A percentile compares a stretch with the other conserved stretches of the same genome.
These are phyloP conservation scores for Hybos culiciformis DNA, from an alignment of 2,888 invertebrate genomes.

Conservation along the genomic window DNA sequence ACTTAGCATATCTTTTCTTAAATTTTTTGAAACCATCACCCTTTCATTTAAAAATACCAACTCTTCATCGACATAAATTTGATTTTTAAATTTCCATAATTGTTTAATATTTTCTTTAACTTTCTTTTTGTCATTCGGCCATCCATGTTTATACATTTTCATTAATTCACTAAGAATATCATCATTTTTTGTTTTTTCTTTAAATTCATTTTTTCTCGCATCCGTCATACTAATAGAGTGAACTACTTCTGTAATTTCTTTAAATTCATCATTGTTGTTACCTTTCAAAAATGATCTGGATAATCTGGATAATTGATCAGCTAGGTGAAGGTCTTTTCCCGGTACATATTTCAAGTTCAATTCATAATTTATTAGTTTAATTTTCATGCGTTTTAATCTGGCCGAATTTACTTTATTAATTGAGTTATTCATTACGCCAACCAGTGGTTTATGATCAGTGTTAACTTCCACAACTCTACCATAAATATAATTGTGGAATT, in stretches of 20 bases:
- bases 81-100: not conserved
- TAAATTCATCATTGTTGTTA: not conserved
- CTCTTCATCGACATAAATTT: not conserved
- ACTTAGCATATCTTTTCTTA: conserved; percentile 12
- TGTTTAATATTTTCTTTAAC: not conserved
- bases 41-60: conserved; percentile 5
- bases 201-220: conserved; percentile 4
- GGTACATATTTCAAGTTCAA: conserved; percentile 14
- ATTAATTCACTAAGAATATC: not conserved
- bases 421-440: conserved; percentile 14
- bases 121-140: conserved; percentile 13
- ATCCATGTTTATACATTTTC: conserved; percentile 11
- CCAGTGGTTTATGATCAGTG: conserved; percentile 15
- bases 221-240: conserved; percentile 9
- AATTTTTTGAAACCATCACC: conserved; percentile 2
- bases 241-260: conserved; percentile 4
- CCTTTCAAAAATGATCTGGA: conserved; percentile 1
- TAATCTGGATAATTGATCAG: conserved; percentile 11
- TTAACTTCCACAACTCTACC: conserved; percentile 18
- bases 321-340: conserved; percentile 15
- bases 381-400: conserved; percentile 17
- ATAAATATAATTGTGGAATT: conserved; percentile 20
- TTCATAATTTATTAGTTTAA: conserved; percentile 17
- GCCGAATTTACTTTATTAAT: conserved; percentile 12
- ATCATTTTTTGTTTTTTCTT: conserved; percentile 4